Conservation (phyloP, 37 sponge, comb jelly and placozoan species). For the Tethya wilhelma region DNA sequence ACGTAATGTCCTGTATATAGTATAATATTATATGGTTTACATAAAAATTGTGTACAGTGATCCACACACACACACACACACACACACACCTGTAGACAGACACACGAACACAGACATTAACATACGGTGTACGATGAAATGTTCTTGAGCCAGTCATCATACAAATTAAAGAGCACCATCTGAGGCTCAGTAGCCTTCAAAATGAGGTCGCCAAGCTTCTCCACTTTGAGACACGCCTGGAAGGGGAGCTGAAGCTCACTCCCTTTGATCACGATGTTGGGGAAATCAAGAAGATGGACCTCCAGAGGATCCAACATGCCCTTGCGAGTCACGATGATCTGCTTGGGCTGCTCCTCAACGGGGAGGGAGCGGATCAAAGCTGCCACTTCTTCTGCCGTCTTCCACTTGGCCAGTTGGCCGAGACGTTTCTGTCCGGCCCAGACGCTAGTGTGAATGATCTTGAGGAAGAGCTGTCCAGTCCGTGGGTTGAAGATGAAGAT, state of each 20-base stretch:
- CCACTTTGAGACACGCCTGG: constrained; percentile 99
- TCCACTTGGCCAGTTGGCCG: constrained; percentile 99
- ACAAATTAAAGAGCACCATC: constrained; percentile 99
- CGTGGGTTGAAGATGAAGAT: constrained; percentile 99
- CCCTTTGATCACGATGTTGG: constrained; percentile 99
- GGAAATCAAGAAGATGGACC: constrained; percentile 98
- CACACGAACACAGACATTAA: constrained; percentile 9
- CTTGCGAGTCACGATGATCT: constrained; percentile 99
- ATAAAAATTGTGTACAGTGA: no score
- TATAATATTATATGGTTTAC: no score
- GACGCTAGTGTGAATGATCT: constrained; percentile 99
- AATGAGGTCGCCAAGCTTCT: constrained; percentile 98
- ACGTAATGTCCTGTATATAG: neutral
- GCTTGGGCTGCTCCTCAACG: constrained; percentile 99
- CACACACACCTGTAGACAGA: constrained; percentile 1
- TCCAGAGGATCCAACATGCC: constrained; percentile 99
- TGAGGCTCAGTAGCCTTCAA: constrained; percentile 99
- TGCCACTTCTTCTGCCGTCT: constrained; percentile 99
- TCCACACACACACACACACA: constrained; percentile 10
- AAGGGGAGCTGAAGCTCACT: constrained; percentile 99
- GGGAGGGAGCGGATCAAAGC: constrained; percentile 99
- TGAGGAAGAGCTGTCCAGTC: constrained; percentile 98
- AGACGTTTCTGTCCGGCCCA: constrained; percentile 99
- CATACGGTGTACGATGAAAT: constrained; percentile 98
- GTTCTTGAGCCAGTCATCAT: constrained; percentile 99